Evolutionary conservation across 2,797 vertebrate genomes (phyloP), one percentile per base, ranked within the genome.

Genomic region (Gymnoscopelus microlampas): DNA sequence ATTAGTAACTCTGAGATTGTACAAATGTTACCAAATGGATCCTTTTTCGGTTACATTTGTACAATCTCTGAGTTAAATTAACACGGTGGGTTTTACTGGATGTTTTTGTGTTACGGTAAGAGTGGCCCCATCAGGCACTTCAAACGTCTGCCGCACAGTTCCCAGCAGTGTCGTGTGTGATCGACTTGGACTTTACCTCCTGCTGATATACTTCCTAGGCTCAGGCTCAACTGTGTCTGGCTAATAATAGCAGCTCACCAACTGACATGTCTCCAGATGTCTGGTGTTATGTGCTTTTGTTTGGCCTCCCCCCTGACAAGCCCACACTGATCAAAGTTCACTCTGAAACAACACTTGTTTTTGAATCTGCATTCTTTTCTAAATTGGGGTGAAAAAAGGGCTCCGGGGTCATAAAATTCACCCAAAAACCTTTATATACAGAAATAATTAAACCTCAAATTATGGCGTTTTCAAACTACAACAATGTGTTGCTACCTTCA

Each of bases 161-260:
- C 81, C 74, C 74, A 47, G 79, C 81, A 80, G 80, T 77, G 15
- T 70, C 14, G 53, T 10, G 66, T 56, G 51, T 6, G 70, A 63
- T 26, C 9, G 39, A 53, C 24, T 57, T 55, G 63, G 74, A 75
- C 77, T 64, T 51, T 0, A 9, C 72, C 76, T 68, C 83, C 83
- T 71, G 70, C 60, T 66, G 86, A 74, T 76, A 47, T 53, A 66
- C 62, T 78, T 53, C 77, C 66, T 76, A 74, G 77, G 76, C 77
- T 75, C 60, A 0, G 1, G 15, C 71, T 81, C 82, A 74, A 77
- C 60, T 68, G 73, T 82, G 79, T 68, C 73, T 66, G 50, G 75
- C 88, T 91, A 91, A 89, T 87, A 87, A 87, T 93, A 92, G 91
- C 74, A 24, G 73, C 48, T 64, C 47, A 13, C 73, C 60, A 0